Percentiles rank a stretch among this genome's conserved stretches.
These are phyloP conservation scores for Eleutherodactylus coqui DNA, from an alignment of 2,797 vertebrate species.

Conservation along the genomic window DNA sequence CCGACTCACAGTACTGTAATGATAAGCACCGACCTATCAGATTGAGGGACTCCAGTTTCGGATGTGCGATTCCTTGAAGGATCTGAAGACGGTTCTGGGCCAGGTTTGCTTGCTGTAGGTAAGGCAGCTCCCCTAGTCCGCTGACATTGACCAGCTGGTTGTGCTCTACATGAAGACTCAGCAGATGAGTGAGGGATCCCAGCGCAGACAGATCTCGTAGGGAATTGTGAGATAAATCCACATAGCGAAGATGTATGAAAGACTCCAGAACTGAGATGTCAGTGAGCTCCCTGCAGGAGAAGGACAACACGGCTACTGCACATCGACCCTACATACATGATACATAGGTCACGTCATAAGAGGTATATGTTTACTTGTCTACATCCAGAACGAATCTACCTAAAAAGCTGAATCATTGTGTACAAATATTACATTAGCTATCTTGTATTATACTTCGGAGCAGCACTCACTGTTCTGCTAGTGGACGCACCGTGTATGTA, in stretches of 20 bases:
- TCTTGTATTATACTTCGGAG: no score
- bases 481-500: no score
- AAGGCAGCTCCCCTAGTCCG: slow-evolving; percentile 79
- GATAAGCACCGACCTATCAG: slow-evolving; percentile 81
- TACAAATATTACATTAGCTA: background rate
- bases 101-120: slow-evolving; percentile 88
- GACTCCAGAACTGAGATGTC: slow-evolving; percentile 80
- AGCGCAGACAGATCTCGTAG: slow-evolving; percentile 85
- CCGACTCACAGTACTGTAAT: background rate
- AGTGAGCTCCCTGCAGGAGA: slow-evolving; percentile 78
- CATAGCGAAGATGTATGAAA: slow-evolving; percentile 88
- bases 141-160: slow-evolving; percentile 82
- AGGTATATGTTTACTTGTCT: no score
- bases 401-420: background rate
- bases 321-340: background rate
- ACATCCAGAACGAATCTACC: background rate
- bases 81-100: slow-evolving; percentile 80
- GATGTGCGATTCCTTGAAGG: slow-evolving; percentile 79
- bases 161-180: slow-evolving; percentile 89
- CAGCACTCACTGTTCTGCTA: no score
- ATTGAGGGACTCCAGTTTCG: slow-evolving; percentile 82
- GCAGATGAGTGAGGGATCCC: slow-evolving; percentile 82
- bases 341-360: background rate
- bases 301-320: background rate
- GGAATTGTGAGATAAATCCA: slow-evolving; percentile 90